Conservation (phyloP, 2,113 vertebrate species). For the Sula dactylatra region DNA sequence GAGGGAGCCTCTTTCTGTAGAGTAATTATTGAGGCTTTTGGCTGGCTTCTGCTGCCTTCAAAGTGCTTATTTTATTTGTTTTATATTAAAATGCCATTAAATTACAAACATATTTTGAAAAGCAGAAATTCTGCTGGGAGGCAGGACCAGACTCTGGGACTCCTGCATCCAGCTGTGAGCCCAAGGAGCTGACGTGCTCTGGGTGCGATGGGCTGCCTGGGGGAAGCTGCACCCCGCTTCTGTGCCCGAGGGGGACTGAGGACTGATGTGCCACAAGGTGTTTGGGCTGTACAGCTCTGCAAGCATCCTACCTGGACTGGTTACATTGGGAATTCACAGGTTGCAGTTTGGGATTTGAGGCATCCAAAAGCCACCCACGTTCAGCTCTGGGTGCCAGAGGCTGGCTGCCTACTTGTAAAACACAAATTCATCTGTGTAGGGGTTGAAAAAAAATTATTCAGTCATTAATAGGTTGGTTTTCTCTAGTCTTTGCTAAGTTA, state of each 20-base stretch:
- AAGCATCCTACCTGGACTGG: neutral
- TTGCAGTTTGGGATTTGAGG: neutral
- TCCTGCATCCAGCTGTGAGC: neutral
- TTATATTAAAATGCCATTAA: neutral
- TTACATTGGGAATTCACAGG: neutral
- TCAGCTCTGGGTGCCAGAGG: neutral
- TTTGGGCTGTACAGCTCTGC: neutral
- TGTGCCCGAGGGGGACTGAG: neutral
- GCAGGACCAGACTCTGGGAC: neutral
- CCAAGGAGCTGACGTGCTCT: accelerated
- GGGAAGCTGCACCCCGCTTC: neutral
- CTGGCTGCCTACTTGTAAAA: neutral
- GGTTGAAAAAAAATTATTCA: neutral
- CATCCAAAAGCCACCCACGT: neutral
- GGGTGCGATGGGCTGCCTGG: neutral
- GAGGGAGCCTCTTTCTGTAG: neutral
- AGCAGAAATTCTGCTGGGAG: neutral
- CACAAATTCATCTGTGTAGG: neutral
- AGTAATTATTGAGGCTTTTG: neutral
- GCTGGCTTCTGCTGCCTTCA: neutral
- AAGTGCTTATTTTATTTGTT: neutral
- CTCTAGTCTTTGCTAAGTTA: neutral
- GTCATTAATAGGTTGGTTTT: neutral
- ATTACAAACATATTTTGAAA: neutral
- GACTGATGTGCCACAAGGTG: accelerated